Evolutionary conservation across 2,888 invertebrate species (phyloP).

Genomic region (Standfussiana lucernea): DNA sequence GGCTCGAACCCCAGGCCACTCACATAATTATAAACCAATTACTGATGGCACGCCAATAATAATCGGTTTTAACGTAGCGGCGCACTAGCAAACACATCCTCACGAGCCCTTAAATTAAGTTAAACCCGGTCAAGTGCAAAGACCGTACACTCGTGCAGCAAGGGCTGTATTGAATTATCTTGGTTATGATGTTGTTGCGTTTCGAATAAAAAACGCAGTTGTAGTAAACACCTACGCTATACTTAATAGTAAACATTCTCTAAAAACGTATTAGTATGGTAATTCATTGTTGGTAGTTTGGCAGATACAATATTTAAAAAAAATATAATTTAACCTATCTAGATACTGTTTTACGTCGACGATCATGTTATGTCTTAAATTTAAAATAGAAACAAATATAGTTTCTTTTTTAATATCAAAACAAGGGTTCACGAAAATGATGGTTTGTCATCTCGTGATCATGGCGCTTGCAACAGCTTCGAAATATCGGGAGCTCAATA

Average conservation of each 20-base stretch:
- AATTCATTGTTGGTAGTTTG: background rate
- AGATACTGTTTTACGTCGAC: too few relatives aligned
- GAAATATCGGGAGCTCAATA: too few relatives aligned
- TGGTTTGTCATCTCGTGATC: too few relatives aligned
- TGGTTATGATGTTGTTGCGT: background rate
- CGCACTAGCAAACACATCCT: background rate
- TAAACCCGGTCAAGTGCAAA: background rate
- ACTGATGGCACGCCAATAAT: background rate
- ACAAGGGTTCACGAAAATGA: too few relatives aligned
- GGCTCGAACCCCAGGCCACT: background rate
- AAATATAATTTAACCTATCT: background rate
- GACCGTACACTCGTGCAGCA: background rate
- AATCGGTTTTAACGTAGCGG: constrained; percentile 1
- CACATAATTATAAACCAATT: background rate
- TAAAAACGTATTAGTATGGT: background rate
- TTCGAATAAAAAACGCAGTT: background rate
- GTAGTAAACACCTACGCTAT: background rate
- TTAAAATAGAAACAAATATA: background rate
- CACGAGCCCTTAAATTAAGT: background rate
- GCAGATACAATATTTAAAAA: background rate
- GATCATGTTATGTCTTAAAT: background rate
- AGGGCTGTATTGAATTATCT: constrained; percentile 3
- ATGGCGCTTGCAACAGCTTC: too few relatives aligned
- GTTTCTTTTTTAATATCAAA: too few relatives aligned
- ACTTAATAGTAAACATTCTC: background rate